phyloP scores from a whole-genome alignment of 2,888 invertebrate genomes.

The Anarsia innoxiella region DNA sequence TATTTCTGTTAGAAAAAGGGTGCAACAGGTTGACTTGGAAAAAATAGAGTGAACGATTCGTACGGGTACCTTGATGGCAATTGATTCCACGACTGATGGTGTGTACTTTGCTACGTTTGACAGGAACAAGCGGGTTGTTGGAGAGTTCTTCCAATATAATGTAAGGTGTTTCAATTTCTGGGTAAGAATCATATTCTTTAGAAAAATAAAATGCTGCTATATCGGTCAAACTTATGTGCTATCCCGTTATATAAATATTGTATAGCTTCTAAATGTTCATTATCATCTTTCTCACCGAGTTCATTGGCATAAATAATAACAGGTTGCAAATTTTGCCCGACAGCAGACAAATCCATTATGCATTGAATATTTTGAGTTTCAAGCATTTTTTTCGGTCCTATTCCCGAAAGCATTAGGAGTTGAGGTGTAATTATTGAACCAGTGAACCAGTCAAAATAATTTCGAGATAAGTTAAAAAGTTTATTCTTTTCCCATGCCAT shows the following conservation, averaged over 20 bases:
- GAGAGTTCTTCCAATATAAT: slow-evolving; percentile 11
- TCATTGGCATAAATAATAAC: slow-evolving; percentile 41
- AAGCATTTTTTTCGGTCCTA: slow-evolving; percentile 58
- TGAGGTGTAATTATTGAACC: slow-evolving; percentile 68
- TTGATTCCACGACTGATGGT: slow-evolving; percentile 26
- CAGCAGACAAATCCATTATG: slow-evolving; percentile 51
- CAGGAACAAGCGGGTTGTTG: not conserved
- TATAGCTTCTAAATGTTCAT: not conserved
- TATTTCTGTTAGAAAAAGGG: slow-evolving; percentile 68
- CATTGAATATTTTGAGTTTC: slow-evolving; percentile 41
- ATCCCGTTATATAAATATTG: slow-evolving; percentile 46
- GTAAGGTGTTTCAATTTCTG: slow-evolving; percentile 30
- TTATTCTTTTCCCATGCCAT: slow-evolving; percentile 8
- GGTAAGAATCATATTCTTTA: slow-evolving; percentile 20
- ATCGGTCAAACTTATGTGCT: slow-evolving; percentile 73
- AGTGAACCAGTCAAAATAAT: slow-evolving; percentile 63
- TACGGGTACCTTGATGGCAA: slow-evolving; percentile 33
- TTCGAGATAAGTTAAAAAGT: slow-evolving; percentile 44
- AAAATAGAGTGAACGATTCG: slow-evolving; percentile 35
- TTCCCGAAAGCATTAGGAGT: slow-evolving; percentile 66
- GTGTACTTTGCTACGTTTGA: slow-evolving; percentile 32
- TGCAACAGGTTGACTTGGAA: slow-evolving; percentile 50
- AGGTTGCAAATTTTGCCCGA: slow-evolving; percentile 71
- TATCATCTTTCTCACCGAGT: slow-evolving; percentile 23
- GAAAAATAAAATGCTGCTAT: slow-evolving; percentile 25